phyloP scores from a whole-genome alignment of 2,888 invertebrate genomes.

The Alcis repandata region DNA sequence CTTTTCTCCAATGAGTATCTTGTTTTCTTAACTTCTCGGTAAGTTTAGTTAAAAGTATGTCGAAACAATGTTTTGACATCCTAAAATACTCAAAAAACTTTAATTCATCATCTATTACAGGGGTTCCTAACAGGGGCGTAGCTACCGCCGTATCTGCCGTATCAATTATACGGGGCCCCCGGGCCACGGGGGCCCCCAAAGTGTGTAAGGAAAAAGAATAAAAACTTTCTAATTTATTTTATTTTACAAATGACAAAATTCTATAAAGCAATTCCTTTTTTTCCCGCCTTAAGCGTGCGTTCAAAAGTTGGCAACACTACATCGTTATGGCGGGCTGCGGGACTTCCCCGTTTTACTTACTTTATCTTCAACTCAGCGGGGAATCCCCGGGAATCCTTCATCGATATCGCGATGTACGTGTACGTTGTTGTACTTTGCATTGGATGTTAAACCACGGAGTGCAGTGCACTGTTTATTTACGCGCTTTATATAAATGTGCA shows the following conservation, averaged over 20 bases:
- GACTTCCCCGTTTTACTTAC: constrained; percentile 3
- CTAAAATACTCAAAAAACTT: background rate
- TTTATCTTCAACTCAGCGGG: constrained; percentile 8
- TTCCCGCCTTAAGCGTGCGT: constrained; percentile 3
- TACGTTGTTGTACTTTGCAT: constrained; percentile 30
- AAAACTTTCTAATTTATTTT: too few relatives aligned
- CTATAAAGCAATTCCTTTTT: constrained; percentile 2
- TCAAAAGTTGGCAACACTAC: constrained; percentile 3
- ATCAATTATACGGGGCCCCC: constrained; percentile 3
- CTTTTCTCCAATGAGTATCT: background rate
- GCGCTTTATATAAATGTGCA: constrained; percentile 39
- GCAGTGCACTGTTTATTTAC: constrained; percentile 39
- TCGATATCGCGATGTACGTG: constrained; percentile 32
- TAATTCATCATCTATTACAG: too few relatives aligned
- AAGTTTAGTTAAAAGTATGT: background rate
- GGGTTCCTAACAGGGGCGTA: constrained; percentile 28
- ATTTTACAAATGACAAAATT: too few relatives aligned
- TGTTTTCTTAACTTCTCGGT: background rate
- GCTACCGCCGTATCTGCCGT: constrained; percentile 2
- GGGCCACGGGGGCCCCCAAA: background rate
- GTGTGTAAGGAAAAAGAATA: too few relatives aligned
- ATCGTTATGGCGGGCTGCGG: constrained; percentile 3
- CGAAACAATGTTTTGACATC: background rate
- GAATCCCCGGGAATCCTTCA: constrained; percentile 27
- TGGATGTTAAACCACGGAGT: constrained; percentile 26